Conservation (phyloP, 2,113 vertebrate species). For the Ailuropoda melanoleuca region DNA sequence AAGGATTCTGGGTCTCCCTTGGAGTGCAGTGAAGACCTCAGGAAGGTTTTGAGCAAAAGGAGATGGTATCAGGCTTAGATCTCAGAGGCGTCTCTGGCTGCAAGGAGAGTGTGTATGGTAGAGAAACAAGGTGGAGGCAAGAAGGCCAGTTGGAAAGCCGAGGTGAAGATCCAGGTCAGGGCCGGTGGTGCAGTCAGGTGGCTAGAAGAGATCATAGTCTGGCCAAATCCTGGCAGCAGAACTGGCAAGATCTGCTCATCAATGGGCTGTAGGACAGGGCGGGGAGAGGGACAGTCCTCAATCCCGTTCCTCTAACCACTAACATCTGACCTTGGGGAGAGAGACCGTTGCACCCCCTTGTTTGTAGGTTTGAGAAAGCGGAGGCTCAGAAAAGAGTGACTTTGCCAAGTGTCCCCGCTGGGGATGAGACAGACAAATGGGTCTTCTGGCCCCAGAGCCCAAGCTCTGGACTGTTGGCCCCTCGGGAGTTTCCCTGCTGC, state of each 20-base stretch:
- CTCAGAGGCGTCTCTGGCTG: not conserved
- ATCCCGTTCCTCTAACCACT: not conserved
- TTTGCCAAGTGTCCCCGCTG: not conserved
- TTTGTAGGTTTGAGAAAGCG: not conserved
- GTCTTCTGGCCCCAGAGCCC: not conserved
- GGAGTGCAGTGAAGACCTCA: not conserved
- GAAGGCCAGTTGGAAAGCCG: not conserved
- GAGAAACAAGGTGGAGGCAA: not conserved
- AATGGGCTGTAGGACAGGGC: rapidly evolving
- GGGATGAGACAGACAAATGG: not conserved
- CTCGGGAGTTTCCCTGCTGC: not conserved
- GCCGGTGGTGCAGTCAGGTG: no score
- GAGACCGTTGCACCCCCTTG: not conserved
- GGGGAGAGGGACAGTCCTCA: not conserved
- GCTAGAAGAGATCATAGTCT: not conserved
- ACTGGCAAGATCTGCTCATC: not conserved
- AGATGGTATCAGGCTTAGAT: not conserved
- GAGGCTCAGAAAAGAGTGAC: not conserved
- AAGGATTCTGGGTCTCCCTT: not conserved
- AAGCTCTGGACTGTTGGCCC: not conserved
- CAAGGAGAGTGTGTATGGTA: rapidly evolving
- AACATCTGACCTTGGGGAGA: not conserved
- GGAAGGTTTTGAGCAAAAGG: not conserved
- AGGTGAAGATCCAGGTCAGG: not conserved
- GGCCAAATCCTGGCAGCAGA: not conserved